Base-by-base conservation (phyloP, 2,113 vertebrate species). In the Polypterus senegalus region DNA sequence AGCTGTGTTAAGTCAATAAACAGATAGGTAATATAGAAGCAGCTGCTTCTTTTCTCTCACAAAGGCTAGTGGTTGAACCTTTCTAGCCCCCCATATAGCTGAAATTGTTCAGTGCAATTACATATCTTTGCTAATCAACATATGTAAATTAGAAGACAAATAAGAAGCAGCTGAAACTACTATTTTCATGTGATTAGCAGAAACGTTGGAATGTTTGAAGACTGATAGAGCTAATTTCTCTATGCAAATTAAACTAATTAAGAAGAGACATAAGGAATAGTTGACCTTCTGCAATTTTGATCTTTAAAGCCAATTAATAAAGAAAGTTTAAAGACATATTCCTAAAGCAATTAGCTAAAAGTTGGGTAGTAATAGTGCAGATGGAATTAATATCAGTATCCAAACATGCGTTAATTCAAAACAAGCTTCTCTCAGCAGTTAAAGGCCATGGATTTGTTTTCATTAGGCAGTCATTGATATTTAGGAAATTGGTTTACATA, bases 181-280 rank as follows among this genome's bases (percentile, higher is more conserved):
- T 61, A 69, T 59, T 60, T 58, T 70, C 56, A 68, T 62, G 61
- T 68, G 69, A 72, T 76, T 71, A 65, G 59, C 61, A 61, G 65
- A 68, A 66, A 45, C 51, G 48, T 57, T 67, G 63, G 67, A 67
- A 72, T 71, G 70, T 70, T 60, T 76, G 64, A 70, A 70, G 70
- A 74, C 73, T 67, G 63, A 71, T 68, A 73, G 68, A 73, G 67
- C 67, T 67, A 71, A 73, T 74, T 72, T 71, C 62, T 49, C 62
- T 60, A 72, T 74, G 69, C 72, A 76, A 74, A 71, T 76, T 47
- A 66, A 71, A 59, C 63, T 66, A 76, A 73, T 74, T 71, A 67
- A 70, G 62, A 61, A 63, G 60, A 61, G 56, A 57, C 48, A 60
- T 65, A 62, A 58, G 63, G 70, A 68, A 65, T 61, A 64, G 62